Evolutionary conservation across 2,113 vertebrate species (phyloP).

Genomic region (Cynoglossus semilaevis): DNA sequence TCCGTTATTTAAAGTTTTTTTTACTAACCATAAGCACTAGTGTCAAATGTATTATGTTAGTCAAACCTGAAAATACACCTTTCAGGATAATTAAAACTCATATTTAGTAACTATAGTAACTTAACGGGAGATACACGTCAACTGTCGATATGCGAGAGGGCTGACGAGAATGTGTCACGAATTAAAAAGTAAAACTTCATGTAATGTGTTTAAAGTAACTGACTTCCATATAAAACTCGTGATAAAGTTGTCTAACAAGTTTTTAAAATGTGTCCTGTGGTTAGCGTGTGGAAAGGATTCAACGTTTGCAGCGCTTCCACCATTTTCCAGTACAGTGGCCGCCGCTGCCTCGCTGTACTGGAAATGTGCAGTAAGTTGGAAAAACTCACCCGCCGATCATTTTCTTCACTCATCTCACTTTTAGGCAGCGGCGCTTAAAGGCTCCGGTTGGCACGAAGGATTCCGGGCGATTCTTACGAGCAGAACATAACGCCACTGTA

Average conservation of each 20-base stretch:
- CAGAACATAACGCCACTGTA: slow-evolving; percentile 5
- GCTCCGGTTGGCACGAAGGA: not conserved
- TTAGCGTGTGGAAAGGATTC: slow-evolving; percentile 1
- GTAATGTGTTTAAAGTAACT: not conserved
- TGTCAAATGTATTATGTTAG: not conserved
- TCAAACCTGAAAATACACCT: not conserved
- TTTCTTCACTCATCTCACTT: slow-evolving; percentile 50
- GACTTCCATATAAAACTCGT: not conserved
- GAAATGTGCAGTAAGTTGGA: slow-evolving; percentile 71
- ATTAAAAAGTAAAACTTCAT: not conserved
- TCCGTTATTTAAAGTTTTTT: no score
- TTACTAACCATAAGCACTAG: not conserved
- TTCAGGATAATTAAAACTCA: not conserved
- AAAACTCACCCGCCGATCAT: slow-evolving; percentile 71
- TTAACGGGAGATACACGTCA: slow-evolving; percentile 29
- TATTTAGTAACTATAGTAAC: not conserved
- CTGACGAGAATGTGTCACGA: slow-evolving; percentile 8
- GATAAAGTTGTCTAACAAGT: slow-evolving; percentile 10
- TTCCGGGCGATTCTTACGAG: not conserved
- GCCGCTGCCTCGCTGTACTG: slow-evolving; percentile 46
- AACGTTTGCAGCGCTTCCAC: slow-evolving; percentile 57
- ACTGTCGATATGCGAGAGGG: slow-evolving; percentile 21
- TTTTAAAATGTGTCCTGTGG: slow-evolving; percentile 1
- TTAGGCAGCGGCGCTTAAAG: slow-evolving; percentile 19
- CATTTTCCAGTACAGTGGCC: slow-evolving; percentile 67